Conservation (phyloP, 2,113 vertebrate genomes). For the Charina bottae region DNA sequence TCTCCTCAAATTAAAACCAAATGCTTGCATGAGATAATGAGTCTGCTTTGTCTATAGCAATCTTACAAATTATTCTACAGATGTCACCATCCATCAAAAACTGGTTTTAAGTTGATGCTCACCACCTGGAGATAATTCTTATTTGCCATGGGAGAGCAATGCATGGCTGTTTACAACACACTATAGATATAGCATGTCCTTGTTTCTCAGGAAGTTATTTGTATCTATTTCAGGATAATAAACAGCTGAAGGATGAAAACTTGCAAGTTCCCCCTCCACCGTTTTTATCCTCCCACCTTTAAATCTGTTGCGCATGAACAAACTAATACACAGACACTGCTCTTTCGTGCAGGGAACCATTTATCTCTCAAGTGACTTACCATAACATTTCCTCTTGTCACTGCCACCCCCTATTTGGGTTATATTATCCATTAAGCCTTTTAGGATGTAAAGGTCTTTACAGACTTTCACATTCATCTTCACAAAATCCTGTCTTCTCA, state of each 20-base stretch:
- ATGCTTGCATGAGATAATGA: not conserved
- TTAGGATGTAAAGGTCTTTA: not conserved
- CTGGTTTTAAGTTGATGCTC: not conserved
- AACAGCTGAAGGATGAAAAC: slow-evolving; percentile 1
- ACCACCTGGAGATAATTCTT: not conserved
- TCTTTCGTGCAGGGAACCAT: not conserved
- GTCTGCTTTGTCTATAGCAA: not conserved
- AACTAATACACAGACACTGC: not conserved
- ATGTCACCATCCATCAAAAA: not conserved
- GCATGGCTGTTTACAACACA: not conserved
- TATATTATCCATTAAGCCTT: not conserved
- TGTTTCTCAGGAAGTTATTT: slow-evolving; percentile 6
- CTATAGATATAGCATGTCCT: not conserved
- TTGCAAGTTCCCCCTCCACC: not conserved
- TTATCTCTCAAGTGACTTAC: not conserved
- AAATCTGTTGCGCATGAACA: not conserved
- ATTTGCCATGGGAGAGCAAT: not conserved
- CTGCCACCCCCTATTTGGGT: not conserved
- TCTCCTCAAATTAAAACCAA: not conserved
- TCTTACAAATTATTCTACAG: not conserved
- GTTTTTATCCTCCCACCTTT: not conserved
- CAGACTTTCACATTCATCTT: not conserved
- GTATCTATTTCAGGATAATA: slow-evolving; percentile 2
- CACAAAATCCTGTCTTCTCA: not conserved
- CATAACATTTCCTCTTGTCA: not conserved